A percentile compares a stretch with the other conserved stretches of the same genome.
Conservation (phyloP, 2,888 invertebrate genomes). For the Argynnis bischoffii region DNA sequence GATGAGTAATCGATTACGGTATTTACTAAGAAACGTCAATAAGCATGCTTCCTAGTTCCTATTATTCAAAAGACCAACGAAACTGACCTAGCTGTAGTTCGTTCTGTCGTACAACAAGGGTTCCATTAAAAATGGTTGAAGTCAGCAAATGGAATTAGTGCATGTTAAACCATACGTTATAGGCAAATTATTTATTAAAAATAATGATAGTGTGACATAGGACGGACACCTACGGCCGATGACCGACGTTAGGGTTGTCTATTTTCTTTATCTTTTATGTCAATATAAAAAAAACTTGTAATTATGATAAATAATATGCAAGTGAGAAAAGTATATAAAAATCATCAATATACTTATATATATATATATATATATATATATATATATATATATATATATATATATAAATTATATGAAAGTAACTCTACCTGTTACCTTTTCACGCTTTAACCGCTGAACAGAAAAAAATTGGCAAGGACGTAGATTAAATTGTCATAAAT, state of each 20-base stretch:
- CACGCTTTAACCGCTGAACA: too few relatives aligned
- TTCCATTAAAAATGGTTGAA: constrained; percentile 10
- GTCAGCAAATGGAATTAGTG: constrained; percentile 19
- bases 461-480: too few relatives aligned
- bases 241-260: constrained; percentile 20
- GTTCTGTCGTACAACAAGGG: background rate
- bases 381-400: too few relatives aligned
- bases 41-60: background rate
- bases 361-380: too few relatives aligned
- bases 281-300: too few relatives aligned
- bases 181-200: constrained; percentile 26
- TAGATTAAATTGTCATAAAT: too few relatives aligned
- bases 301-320: too few relatives aligned
- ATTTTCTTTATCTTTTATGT: background rate
- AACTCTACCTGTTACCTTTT: too few relatives aligned
- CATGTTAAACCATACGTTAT: constrained; percentile 26
- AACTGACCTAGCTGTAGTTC: background rate
- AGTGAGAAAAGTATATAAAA: too few relatives aligned
- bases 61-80: background rate
- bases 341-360: too few relatives aligned
- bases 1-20: constrained; percentile 8
- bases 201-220: constrained; percentile 27
- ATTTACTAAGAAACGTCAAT: constrained; percentile 1
- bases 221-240: constrained; percentile 13
- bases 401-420: too few relatives aligned